A percentile compares a stretch with the other conserved stretches of the same genome.
Evolutionary conservation across 2,888 invertebrate species (phyloP).

Genomic region (Pammene aurita): DNA sequence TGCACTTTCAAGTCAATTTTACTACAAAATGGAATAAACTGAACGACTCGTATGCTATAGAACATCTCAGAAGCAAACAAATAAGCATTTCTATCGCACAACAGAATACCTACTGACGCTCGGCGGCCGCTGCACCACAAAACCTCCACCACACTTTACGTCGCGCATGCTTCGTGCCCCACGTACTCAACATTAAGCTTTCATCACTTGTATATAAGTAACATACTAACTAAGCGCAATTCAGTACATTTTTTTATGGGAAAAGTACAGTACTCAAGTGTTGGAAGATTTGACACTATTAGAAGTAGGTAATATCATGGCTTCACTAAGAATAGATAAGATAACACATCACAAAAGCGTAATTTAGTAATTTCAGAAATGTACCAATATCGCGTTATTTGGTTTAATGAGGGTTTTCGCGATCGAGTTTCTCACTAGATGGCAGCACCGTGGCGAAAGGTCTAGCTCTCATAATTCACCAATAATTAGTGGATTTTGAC

Average conservation of each 20-base stretch:
- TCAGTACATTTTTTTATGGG: conserved; percentile 18
- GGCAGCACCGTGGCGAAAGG: too few relatives aligned
- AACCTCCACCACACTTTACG: conserved; percentile 73
- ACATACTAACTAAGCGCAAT: conserved; percentile 35
- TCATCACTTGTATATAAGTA: conserved; percentile 37
- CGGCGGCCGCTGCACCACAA: conserved; percentile 63
- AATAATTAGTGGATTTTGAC: too few relatives aligned
- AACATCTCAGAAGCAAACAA: conserved; percentile 73
- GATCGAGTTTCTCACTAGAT: too few relatives aligned
- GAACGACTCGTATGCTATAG: conserved; percentile 67
- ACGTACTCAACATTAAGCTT: conserved; percentile 54
- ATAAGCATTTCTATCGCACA: conserved; percentile 74
- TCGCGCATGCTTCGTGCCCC: conserved; percentile 74
- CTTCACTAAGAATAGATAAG: conserved; percentile 58
- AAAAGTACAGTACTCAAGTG: conserved; percentile 19
- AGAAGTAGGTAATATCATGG: conserved; percentile 58
- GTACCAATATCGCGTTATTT: conserved; percentile 61
- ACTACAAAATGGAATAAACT: conserved; percentile 69
- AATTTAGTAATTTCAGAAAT: conserved; percentile 67
- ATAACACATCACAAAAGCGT: conserved; percentile 83
- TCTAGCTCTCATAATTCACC: too few relatives aligned
- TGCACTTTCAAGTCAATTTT: conserved; percentile 38
- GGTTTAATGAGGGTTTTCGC: too few relatives aligned
- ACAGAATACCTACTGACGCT: conserved; percentile 61
- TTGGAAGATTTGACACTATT: conserved; percentile 52